A percentile compares a stretch with the other conserved stretches of the same genome.
Conservation (phyloP, 2,888 invertebrate genomes). For the Brachyopa scutellaris region DNA sequence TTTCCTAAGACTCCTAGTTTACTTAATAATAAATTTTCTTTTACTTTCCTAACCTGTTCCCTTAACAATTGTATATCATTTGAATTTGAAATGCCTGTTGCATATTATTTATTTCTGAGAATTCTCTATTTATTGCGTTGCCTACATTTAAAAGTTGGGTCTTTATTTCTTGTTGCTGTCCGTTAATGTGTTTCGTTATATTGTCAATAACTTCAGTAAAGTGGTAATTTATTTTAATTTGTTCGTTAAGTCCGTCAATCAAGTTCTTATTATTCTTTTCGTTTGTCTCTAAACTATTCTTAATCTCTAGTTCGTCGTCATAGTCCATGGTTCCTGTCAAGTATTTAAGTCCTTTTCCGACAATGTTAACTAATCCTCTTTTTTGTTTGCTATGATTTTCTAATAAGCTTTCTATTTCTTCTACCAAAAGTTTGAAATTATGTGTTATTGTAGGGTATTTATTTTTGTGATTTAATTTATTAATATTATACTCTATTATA, state of each 20-base stretch:
- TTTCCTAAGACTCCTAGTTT: conserved; percentile 10
- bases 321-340: conserved; percentile 14
- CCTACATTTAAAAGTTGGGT: background rate
- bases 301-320: conserved; percentile 24
- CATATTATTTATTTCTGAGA: background rate
- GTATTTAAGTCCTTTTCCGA: background rate
- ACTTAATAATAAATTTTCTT: background rate
- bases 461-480: conserved; percentile 3
- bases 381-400: background rate
- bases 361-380: conserved; percentile 9
- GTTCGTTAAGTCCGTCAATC: conserved; percentile 15
- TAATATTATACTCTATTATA: conserved; percentile 21
- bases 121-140: conserved; percentile 9
- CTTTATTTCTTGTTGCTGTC: conserved; percentile 25
- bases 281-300: conserved; percentile 6
- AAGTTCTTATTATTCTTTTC: conserved; percentile 26
- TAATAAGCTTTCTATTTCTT: background rate
- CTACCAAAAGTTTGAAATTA: background rate
- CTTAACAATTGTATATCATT: background rate
- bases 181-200: conserved; percentile 31
- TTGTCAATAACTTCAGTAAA: conserved; percentile 28
- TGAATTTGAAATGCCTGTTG: conserved; percentile 33
- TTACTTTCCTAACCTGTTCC: conserved; percentile 12
- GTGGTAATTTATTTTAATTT: conserved; percentile 24
- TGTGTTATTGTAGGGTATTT: conserved; percentile 4